Conservation (phyloP, 2,888 invertebrate species). For the Palloptera scutellata region DNA sequence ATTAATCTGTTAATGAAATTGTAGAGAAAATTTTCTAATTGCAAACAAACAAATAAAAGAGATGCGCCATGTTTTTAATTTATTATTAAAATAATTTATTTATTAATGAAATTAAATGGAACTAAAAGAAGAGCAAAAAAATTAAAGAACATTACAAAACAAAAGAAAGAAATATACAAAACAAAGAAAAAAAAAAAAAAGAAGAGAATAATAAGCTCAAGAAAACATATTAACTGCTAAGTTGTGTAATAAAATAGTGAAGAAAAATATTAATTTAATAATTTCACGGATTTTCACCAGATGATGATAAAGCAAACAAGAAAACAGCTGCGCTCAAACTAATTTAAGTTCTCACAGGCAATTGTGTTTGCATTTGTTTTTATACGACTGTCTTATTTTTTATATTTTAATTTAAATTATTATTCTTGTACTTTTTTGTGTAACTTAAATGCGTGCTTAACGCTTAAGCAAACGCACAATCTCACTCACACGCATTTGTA, state of each 20-base stretch:
- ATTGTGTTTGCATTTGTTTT: no score
- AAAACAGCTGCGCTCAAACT: no score
- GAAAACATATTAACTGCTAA: neutral
- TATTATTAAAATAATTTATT: slow-evolving; percentile 42
- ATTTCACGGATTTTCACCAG: no score
- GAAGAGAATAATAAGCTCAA: neutral
- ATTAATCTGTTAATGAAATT: slow-evolving; percentile 1
- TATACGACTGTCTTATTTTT: no score
- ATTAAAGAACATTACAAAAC: slow-evolving; percentile 13
- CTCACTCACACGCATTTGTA: no score
- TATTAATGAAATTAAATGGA: slow-evolving; percentile 22
- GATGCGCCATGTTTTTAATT: slow-evolving; percentile 11
- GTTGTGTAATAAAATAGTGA: neutral
- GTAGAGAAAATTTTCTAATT: no score
- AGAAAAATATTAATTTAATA: neutral
- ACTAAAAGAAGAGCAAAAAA: no score
- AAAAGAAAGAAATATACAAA: slow-evolving; percentile 4
- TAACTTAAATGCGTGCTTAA: no score
- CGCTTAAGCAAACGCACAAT: neutral
- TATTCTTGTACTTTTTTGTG: no score
- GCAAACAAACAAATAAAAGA: slow-evolving; percentile 13
- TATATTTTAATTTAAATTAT: no score
- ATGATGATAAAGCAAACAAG: no score
- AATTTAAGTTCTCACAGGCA: no score
- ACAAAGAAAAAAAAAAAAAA: neutral